Evolutionary conservation across 2,113 vertebrate genomes (phyloP).

Genomic region (Chauna torquata): DNA sequence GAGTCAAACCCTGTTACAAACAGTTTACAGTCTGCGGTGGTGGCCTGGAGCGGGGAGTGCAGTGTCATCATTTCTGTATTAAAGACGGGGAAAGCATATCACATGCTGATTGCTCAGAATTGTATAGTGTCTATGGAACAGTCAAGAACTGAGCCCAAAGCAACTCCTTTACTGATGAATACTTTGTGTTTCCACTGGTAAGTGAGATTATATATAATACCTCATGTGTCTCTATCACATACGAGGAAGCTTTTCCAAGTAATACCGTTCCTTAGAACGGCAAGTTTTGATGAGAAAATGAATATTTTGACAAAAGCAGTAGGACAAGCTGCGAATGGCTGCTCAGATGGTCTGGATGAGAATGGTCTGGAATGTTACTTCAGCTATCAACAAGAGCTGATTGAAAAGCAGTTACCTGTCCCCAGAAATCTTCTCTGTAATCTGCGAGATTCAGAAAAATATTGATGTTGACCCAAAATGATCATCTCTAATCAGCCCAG

Average conservation of each 20-base stretch:
- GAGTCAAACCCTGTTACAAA: not conserved
- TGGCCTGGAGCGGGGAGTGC: not conserved
- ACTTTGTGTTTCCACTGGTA: not conserved
- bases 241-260: not conserved
- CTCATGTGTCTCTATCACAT: not conserved
- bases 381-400: not conserved
- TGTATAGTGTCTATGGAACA: not conserved
- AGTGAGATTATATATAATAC: not conserved
- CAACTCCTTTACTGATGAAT: not conserved
- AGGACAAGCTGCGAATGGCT: not conserved
- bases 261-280: not conserved
- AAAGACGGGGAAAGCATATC: not conserved
- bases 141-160: not conserved
- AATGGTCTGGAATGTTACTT: not conserved
- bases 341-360: not conserved
- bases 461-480: not conserved
- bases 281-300: not conserved
- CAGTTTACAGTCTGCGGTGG: not conserved
- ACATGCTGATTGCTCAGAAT: not conserved
- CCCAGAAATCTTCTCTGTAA: not conserved
- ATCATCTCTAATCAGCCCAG: not conserved
- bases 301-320: not conserved
- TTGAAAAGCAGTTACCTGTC: not conserved
- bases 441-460: not conserved
- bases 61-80: not conserved